phyloP scores from a whole-genome alignment of 2,113 vertebrate genomes.

The Polypterus bichir region DNA sequence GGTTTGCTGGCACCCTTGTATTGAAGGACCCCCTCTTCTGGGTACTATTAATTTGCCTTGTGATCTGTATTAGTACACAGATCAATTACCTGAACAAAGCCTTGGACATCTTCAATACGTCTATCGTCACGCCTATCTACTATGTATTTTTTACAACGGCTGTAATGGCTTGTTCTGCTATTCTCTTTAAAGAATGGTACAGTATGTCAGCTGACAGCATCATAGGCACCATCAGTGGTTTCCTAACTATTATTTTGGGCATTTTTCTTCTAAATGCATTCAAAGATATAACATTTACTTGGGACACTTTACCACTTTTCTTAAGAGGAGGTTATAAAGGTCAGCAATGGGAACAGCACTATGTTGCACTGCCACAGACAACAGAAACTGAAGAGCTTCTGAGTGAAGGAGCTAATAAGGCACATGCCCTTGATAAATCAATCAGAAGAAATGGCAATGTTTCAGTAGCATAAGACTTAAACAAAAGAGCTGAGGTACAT shows the following conservation, averaged over 20 bases:
- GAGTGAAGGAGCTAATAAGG: slow-evolving; percentile 20
- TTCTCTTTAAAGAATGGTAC: slow-evolving; percentile 73
- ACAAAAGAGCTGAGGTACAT: too few relatives aligned
- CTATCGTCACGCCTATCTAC: slow-evolving; percentile 58
- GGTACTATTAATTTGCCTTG: slow-evolving; percentile 53
- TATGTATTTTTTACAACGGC: slow-evolving; percentile 70
- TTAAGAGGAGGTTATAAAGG: slow-evolving; percentile 32
- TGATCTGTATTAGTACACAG: slow-evolving; percentile 59
- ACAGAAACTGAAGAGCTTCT: slow-evolving; percentile 12
- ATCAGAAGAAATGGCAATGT: slow-evolving; percentile 16
- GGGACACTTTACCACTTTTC: slow-evolving; percentile 50
- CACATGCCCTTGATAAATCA: slow-evolving; percentile 19
- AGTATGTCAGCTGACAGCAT: slow-evolving; percentile 47
- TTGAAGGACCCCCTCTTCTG: slow-evolving; percentile 60
- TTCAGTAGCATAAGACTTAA: neutral
- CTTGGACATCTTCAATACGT: slow-evolving; percentile 65
- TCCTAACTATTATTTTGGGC: slow-evolving; percentile 60
- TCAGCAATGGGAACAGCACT: slow-evolving; percentile 24
- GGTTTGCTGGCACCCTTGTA: slow-evolving; percentile 54
- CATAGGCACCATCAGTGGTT: slow-evolving; percentile 57
- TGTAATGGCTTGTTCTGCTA: slow-evolving; percentile 63
- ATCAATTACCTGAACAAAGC: slow-evolving; percentile 74
- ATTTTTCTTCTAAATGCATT: slow-evolving; percentile 66
- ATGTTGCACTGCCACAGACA: slow-evolving; percentile 30
- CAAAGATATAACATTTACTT: slow-evolving; percentile 49